Evolutionary conservation across 2,888 invertebrate genomes (phyloP).

Genomic region (Acheta domesticus): DNA sequence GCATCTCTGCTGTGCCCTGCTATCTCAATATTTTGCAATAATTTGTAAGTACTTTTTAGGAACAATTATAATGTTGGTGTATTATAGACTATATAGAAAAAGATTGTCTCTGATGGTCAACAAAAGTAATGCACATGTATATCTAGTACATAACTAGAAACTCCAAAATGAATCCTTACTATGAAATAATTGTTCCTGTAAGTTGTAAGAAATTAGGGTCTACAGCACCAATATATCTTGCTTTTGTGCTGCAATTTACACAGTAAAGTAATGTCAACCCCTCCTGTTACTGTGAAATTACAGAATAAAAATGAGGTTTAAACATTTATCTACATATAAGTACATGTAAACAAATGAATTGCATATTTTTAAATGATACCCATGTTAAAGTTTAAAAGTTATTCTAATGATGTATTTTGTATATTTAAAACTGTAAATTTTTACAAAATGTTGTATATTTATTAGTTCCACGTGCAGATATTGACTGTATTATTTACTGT

Average conservation of each 20-base stretch:
- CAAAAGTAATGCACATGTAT: no score
- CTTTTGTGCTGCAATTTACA: background rate
- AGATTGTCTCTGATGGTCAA: no score
- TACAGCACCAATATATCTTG: background rate
- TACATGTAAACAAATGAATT: background rate
- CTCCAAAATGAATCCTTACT: no score
- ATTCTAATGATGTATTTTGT: background rate
- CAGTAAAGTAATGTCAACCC: background rate
- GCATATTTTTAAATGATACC: background rate
- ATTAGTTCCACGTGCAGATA: background rate
- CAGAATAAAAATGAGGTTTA: no score
- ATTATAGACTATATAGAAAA: no score
- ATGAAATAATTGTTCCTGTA: background rate
- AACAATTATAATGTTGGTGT: no score
- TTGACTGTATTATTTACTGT: background rate
- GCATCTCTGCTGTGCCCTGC: no score
- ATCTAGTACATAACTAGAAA: no score
- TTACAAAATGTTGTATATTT: background rate
- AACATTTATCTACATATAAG: no score
- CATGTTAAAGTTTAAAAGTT: background rate
- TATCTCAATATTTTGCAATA: no score
- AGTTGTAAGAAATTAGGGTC: background rate
- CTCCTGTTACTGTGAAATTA: background rate
- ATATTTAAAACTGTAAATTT: constrained; percentile 1
- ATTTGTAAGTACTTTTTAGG: no score